Evolutionary conservation across 2,113 vertebrate species (phyloP), one percentile per base, ranked within the genome.

Genomic region (Ictalurus furcatus): DNA sequence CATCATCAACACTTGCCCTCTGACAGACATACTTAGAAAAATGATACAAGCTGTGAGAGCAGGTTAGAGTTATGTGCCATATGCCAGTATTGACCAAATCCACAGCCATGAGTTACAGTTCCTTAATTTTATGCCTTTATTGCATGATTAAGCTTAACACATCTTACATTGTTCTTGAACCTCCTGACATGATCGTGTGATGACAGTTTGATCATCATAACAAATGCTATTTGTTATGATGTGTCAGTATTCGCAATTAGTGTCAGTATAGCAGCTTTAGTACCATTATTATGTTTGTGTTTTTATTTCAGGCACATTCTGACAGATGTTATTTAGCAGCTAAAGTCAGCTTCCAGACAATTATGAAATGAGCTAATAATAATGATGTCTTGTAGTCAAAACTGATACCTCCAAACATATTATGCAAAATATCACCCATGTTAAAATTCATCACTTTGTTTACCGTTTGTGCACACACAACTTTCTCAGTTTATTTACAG

Each of bases 1-100:
- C 56, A 80, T 90, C 44, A 85, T 90, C 86, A 91, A 87, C 87
- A 79, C 83, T 83, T 89, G 85, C 67, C 69, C 78, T 56, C 54
- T 87, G 88, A 89, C 86, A 82, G 88, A 81, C 37, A 69, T 7
- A 54, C 76, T 79, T 52, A 79, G 44, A 79, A 25, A 79, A 79
- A 79, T 79, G 76, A 79, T 79, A 54, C 48, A 5, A 79, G 76
- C 58, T 25, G 40, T 34, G 59, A 80, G 16, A 67, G 56, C 74
- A 67, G 13, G 37, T 78, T 86, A 28, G 58, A 30, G 23, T 73
- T 54, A 81, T 85, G 83, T 82, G 48, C 52, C 37, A 61, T 88
- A 82, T 54, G 71, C 28, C 40, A 84, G 28, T 65, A 82, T 74
- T 59, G 6, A 6, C 87, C 76, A 81, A 58, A 80, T 17, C 19